Evolutionary conservation across 1,140 invertebrate species (phyloP), one percentile per base, ranked within the genome.

Genomic region (Zaprionus camerounensis): DNA sequence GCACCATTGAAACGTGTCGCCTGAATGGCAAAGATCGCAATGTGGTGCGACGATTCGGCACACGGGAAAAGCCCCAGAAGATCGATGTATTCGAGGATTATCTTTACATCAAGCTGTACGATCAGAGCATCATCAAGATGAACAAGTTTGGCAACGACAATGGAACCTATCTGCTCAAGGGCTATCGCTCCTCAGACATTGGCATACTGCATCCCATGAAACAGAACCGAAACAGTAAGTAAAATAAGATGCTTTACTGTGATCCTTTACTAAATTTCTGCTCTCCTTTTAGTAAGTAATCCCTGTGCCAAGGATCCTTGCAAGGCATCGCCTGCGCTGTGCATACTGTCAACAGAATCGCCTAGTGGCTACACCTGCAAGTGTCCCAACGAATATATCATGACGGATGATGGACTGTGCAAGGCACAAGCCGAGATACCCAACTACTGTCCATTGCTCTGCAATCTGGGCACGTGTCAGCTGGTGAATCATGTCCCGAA

Each of bases 11-110:
- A 91, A 94, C 94, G 34, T 93, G 95, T 3, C 94, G 94, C 56
- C 92, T 96, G 1, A 95, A 97, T 90, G 96, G 96, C 55, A 94
- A 93, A 53, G 94, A 96, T 91, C 93, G 96, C 20, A 93, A 94
- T 65, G 71, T 95, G 12, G 94, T 96, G 1, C 93, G 93, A 56
- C 91, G 93, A 26, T 95, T 96, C 78, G 80, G 85, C 24, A 93
- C 85, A 9, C 84, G 87, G 24, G 94, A 93, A 58, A 94, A 94
- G 84, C 96, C 96, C 0, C 95, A 94, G 81, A 95, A 95, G 86
- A 91, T 97, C 2, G 96, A 96, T 74, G 94, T 97, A 0, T 97
- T 97, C 92, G 96, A 96, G 93, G 95, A 97, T 80, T 93, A 93
- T 62, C 71, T 97, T 3, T 97, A 95, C 80, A 93, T 96, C 9